Percentiles rank a stretch among this genome's conserved stretches.
Conservation (phyloP, 2,113 vertebrate species). For the Bubalus kerabau region DNA sequence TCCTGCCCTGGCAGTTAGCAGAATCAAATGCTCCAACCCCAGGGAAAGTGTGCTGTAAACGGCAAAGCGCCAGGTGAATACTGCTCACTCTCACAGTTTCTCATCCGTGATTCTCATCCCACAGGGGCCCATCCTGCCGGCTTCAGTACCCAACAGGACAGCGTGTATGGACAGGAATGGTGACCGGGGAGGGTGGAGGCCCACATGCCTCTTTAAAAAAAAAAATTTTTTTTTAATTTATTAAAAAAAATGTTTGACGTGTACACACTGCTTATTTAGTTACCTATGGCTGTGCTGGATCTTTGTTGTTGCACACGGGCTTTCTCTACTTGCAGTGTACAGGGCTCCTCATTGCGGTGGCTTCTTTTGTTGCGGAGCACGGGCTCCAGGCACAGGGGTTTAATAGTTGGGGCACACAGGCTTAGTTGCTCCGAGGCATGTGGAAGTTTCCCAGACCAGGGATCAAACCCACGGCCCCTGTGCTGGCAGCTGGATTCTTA, state of each 20-base stretch:
- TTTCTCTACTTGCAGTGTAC: neutral
- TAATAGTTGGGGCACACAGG: neutral
- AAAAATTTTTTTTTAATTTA: neutral
- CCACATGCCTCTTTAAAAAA: neutral
- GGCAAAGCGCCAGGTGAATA: rapidly evolving
- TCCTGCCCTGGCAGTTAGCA: neutral
- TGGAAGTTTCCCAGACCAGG: neutral
- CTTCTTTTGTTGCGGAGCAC: neutral
- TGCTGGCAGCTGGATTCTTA: neutral
- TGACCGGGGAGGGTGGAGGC: neutral
- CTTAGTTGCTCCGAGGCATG: neutral
- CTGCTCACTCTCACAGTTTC: neutral
- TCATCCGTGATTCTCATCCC: neutral
- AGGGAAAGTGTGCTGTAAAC: neutral
- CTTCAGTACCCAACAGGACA: neutral
- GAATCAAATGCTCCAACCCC: neutral
- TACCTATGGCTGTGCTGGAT: neutral
- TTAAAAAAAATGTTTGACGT: neutral
- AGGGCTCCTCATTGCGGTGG: neutral
- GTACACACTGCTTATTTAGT: neutral
- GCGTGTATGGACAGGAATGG: neutral
- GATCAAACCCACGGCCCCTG: neutral
- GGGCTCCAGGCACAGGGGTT: neutral
- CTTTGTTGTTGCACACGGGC: neutral
- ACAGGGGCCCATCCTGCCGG: neutral